These are phyloP conservation scores for Crocidura indochinensis DNA, from an alignment of 2,797 vertebrate species.

Conservation along the genomic window DNA sequence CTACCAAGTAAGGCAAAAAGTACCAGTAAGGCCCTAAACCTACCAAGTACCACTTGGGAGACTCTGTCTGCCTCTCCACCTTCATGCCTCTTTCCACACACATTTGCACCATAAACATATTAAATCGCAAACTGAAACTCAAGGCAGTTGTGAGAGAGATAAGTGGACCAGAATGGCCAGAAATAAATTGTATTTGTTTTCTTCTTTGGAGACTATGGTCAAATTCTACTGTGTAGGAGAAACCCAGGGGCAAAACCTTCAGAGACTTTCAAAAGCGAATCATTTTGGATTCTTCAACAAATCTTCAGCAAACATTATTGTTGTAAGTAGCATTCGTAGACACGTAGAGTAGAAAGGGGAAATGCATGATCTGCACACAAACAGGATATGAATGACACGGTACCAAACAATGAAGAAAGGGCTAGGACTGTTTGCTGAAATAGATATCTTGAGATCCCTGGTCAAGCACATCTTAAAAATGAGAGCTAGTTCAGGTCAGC, in stretches of 20 bases:
- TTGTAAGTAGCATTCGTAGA: conserved; percentile 53
- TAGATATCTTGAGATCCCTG: conserved; percentile 69
- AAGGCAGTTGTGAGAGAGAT: conserved; percentile 44
- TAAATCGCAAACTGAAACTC: conserved; percentile 36
- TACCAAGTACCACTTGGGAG: too few relatives aligned
- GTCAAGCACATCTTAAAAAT: conserved; percentile 80
- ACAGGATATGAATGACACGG: conserved; percentile 32
- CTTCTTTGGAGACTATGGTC: background rate
- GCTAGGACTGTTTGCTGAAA: conserved; percentile 62
- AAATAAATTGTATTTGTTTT: conserved; percentile 7
- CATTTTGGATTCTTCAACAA: conserved; percentile 36
- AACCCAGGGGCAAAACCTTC: conserved; percentile 35
- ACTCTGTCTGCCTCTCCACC: too few relatives aligned
- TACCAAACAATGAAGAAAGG: conserved; percentile 61
- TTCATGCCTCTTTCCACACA: too few relatives aligned
- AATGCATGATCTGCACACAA: conserved; percentile 66
- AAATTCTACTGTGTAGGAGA: background rate
- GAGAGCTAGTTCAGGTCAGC: conserved; percentile 75
- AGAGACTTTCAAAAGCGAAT: conserved; percentile 66
- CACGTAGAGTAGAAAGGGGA: conserved; percentile 57
- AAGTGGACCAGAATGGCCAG: background rate
- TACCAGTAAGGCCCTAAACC: too few relatives aligned
- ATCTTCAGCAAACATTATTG: conserved; percentile 43
- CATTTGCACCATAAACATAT: too few relatives aligned
- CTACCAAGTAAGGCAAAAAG: too few relatives aligned